These are phyloP conservation scores for Platycheirus rosarum DNA, from an alignment of 2,888 invertebrate genomes.

Conservation along the genomic window DNA sequence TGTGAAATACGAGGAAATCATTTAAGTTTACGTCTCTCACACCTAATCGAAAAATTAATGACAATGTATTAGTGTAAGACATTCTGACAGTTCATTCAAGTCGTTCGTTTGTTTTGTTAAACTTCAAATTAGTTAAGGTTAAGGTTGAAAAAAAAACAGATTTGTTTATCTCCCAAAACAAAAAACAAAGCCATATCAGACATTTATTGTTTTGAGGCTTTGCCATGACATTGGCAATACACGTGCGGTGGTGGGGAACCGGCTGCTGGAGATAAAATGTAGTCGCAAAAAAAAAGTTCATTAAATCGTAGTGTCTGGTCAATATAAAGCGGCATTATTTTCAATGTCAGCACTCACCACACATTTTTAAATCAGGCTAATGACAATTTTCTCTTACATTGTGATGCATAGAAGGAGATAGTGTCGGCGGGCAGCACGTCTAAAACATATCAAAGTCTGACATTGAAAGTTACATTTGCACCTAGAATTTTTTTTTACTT, in stretches of 20 bases:
- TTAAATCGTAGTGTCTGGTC: slow-evolving; percentile 62
- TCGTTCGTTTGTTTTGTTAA: slow-evolving; percentile 42
- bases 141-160: slow-evolving; percentile 61
- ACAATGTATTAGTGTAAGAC: slow-evolving; percentile 53
- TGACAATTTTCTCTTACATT: not conserved
- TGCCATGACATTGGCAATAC: slow-evolving; percentile 68
- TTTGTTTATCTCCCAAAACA: slow-evolving; percentile 52
- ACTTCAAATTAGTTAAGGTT: slow-evolving; percentile 53
- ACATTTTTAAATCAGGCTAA: slow-evolving; percentile 10
- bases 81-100: slow-evolving; percentile 48
- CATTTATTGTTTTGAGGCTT: slow-evolving; percentile 27
- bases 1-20: slow-evolving; percentile 76
- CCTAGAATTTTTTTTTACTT: slow-evolving; percentile 55
- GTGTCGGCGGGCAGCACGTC: slow-evolving; percentile 11
- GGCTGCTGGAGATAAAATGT: slow-evolving; percentile 14
- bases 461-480: slow-evolving; percentile 68
- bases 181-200: slow-evolving; percentile 42
- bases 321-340: slow-evolving; percentile 54
- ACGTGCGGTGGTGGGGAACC: slow-evolving; percentile 22
- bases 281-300: too few species aligned
- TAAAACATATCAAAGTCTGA: slow-evolving; percentile 64
- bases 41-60: slow-evolving; percentile 22
- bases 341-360: slow-evolving; percentile 62
- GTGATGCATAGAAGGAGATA: slow-evolving; percentile 7
- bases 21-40: slow-evolving; percentile 55